These are phyloP conservation scores for Phenganax stokvisi DNA, from an alignment of 92 coral and sea anemone genomes.

Conservation along the genomic window DNA sequence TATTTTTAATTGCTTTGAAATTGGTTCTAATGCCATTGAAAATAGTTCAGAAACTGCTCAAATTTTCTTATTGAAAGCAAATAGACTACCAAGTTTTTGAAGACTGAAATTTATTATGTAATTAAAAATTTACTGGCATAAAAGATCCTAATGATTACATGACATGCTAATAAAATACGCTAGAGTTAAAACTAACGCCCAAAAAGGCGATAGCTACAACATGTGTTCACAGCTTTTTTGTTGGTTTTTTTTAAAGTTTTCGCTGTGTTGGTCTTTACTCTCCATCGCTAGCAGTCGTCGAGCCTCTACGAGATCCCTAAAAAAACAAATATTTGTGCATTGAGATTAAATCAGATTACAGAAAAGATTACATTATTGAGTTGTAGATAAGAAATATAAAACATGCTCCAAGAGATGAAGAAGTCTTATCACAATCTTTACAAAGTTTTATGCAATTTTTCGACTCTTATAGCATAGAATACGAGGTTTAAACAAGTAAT, in stretches of 20 bases:
- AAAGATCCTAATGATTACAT: conserved; percentile 13
- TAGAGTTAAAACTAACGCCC: not conserved
- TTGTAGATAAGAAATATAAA: too few relatives aligned
- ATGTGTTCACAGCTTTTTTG: not conserved
- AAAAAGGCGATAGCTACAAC: not conserved
- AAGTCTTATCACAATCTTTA: too few relatives aligned
- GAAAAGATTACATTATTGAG: not conserved
- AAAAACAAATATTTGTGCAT: not conserved
- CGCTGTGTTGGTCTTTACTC: conserved; percentile 2
- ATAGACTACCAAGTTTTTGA: not conserved
- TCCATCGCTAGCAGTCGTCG: not conserved
- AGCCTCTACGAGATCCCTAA: conserved; percentile 6
- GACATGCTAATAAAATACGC: not conserved
- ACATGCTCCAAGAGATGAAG: too few relatives aligned
- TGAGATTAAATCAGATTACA: not conserved
- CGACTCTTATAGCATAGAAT: too few relatives aligned
- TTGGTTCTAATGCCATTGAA: too few relatives aligned
- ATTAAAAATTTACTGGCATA: conserved; percentile 20
- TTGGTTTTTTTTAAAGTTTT: not conserved
- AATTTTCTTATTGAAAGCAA: not conserved
- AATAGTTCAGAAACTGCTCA: too few relatives aligned
- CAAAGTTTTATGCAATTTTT: too few relatives aligned
- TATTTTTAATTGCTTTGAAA: too few relatives aligned
- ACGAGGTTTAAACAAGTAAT: too few relatives aligned
- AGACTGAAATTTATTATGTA: conserved; percentile 21